phyloP scores from a whole-genome alignment of 2,888 invertebrate genomes.

The Agriopis leucophaearia region DNA sequence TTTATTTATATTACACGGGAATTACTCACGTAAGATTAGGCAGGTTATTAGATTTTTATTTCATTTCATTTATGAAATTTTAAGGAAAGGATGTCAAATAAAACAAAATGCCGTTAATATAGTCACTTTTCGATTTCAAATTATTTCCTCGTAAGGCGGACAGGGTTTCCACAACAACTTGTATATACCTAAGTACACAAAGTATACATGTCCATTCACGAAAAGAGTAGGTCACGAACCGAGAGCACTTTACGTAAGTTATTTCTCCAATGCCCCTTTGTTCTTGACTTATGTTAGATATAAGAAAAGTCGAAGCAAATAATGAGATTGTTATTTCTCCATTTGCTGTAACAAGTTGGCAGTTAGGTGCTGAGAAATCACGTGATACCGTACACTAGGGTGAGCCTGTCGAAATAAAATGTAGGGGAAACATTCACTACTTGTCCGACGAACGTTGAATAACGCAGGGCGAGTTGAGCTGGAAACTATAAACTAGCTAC shows the following conservation, averaged over 20 bases:
- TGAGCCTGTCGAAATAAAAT: slow-evolving; percentile 35
- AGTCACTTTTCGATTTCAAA: too few species aligned
- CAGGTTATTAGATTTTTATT: too few species aligned
- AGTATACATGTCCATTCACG: slow-evolving; percentile 27
- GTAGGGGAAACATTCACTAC: slow-evolving; percentile 11
- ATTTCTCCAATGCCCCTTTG: slow-evolving; percentile 43
- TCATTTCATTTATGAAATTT: too few species aligned
- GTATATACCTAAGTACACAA: slow-evolving; percentile 12
- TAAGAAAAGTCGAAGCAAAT: slow-evolving; percentile 44
- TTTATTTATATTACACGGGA: too few species aligned
- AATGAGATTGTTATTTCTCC: slow-evolving; percentile 46
- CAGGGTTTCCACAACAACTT: background rate
- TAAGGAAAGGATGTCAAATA: too few species aligned
- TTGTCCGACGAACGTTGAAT: slow-evolving; percentile 1
- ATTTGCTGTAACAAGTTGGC: slow-evolving; percentile 46
- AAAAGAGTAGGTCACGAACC: slow-evolving; percentile 33
- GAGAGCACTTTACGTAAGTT: slow-evolving; percentile 38
- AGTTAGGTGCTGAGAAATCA: slow-evolving; percentile 42
- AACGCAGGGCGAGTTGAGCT: background rate
- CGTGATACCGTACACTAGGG: slow-evolving; percentile 36
- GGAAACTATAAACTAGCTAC: background rate
- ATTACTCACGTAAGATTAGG: too few species aligned
- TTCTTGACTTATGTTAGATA: slow-evolving; percentile 43
- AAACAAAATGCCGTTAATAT: too few species aligned
- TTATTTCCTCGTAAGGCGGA: too few species aligned